Base-by-base conservation (phyloP, 2,797 vertebrate genomes). In the Linurgus olivaceus region DNA sequence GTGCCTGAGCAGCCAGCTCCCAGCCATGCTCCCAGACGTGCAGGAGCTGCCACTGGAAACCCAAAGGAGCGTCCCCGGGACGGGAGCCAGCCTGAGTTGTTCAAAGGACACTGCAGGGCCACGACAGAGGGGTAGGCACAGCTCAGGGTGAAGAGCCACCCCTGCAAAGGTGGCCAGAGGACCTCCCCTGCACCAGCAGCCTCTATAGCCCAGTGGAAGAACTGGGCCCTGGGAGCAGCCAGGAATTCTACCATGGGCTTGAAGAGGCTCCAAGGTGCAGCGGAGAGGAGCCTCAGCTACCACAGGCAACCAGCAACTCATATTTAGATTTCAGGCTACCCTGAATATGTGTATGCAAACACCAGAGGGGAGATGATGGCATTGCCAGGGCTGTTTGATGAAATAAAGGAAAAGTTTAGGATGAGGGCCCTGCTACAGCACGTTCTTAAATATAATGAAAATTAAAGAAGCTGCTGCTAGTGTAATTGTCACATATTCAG, bases 221-320 rank as follows among this genome's bases (percentile, higher is more conserved):
- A 90, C 2, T 0, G 0, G 48, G 29, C 55, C 31, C 25, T 57
- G 19, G 50, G 12, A 58, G 17, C 62, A 86, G 51, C 44, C n/a
- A 48, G 62, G 55, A 38, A 63, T 93, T 54, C 58, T 23, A 13
- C 29, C 57, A 58, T 0, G 2, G 29, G 50, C 67, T 68, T 86
- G 42, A 89, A 68, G 54, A 4, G 47, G 58, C 23, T 76, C 77
- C 89, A 85, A 65, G 55, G 20, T 3, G 9, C 59, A 62, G 40
- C 0, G 0, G 29, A 28, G 45, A 58, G 70, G 65, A 61, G 75
- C 35, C 42, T 72, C 3, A 2, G 42, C 71, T 45, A 72, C 51
- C 0, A 0, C 4, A 6, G 67, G 55, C 67, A 80, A 62, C 38
- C 66, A 52, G 51, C 45, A 65, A 44, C 57, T 13, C 6, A 0